Conservation (phyloP, 1,140 invertebrate genomes). For the Drosophila sturtevanti region DNA sequence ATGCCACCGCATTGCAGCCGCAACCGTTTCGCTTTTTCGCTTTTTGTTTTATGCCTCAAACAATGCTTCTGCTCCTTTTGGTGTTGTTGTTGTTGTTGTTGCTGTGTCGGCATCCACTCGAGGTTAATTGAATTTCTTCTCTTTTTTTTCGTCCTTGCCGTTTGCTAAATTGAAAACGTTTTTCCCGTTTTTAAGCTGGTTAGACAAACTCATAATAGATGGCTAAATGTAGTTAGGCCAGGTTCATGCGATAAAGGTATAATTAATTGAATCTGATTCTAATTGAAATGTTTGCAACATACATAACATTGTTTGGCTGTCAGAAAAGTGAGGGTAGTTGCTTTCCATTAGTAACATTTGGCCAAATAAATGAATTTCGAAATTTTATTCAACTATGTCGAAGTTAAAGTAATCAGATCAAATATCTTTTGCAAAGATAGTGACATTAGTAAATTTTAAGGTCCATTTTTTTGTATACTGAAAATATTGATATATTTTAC, state of each 20-base stretch:
- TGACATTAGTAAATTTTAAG: too few species aligned
- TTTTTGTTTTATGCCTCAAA: constrained; percentile 70
- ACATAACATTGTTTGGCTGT: constrained; percentile 29
- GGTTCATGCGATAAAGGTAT: constrained; percentile 29
- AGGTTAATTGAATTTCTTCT: constrained; percentile 76
- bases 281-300: constrained; percentile 67
- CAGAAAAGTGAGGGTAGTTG: not conserved
- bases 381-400: too few species aligned
- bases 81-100: not conserved
- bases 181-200: constrained; percentile 70
- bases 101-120: constrained; percentile 60
- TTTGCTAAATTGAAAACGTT: constrained; percentile 62
- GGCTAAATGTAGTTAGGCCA: constrained; percentile 42
- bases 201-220: constrained; percentile 46
- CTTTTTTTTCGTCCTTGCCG: constrained; percentile 37
- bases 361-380: not conserved
- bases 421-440: too few species aligned
- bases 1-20: constrained; percentile 30
- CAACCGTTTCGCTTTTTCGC: constrained; percentile 23
- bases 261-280: constrained; percentile 75
- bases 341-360: too few species aligned
- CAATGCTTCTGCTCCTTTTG: constrained; percentile 38
- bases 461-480: too few species aligned
- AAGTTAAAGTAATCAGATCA: too few species aligned
- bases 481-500: too few species aligned